Evolutionary conservation across 2,888 invertebrate genomes (phyloP), one percentile per base, ranked within the genome.

Genomic region (Urechis unicinctus): DNA sequence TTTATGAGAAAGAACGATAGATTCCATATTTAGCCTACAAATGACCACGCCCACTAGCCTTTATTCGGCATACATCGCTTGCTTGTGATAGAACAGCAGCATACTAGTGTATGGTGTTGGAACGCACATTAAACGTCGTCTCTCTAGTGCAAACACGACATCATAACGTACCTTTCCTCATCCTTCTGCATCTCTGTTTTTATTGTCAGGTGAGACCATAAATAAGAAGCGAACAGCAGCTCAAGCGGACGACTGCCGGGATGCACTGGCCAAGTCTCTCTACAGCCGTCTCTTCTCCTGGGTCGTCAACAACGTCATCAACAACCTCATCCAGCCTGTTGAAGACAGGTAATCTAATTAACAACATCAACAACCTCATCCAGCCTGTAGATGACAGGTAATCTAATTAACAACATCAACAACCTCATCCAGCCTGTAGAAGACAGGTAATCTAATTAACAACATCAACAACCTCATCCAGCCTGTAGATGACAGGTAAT

Each of bases 231-330:
- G 57, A 13, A 86, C 85, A 3, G 83, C 85, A 21, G 85, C 86
- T 61, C 89, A 91, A 75, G 90, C 91, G 0, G 82, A 86, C 59
- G 87, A 88, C 73, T 86, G 88, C 1, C 82, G 91, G 57, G 89
- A 91, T 75, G 87, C 88, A 3, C 81, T 92, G 47, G 88, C 91
- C 2, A 86, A 88, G 68, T 87, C 88, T 3, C 80, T 88, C 4
- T 93, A 91, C 73, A 83, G 84, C 53, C 83, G 91, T 63, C 75
- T 92, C 26, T 86, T 91, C 58, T 91, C 92, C 78, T 92, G 90
- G 85, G 82, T 91, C 68, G 84, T 91, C 50, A 88, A 88, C 72
- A 82, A 85, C 57, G n/a, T n/a, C n/a, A 86, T 92, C 57, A 93
- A 92, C 76, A 89, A 89, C 71, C 81, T 93, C 6, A 60, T 60